Evolutionary conservation across 2,113 vertebrate genomes (phyloP).

Genomic region (Solea solea): DNA sequence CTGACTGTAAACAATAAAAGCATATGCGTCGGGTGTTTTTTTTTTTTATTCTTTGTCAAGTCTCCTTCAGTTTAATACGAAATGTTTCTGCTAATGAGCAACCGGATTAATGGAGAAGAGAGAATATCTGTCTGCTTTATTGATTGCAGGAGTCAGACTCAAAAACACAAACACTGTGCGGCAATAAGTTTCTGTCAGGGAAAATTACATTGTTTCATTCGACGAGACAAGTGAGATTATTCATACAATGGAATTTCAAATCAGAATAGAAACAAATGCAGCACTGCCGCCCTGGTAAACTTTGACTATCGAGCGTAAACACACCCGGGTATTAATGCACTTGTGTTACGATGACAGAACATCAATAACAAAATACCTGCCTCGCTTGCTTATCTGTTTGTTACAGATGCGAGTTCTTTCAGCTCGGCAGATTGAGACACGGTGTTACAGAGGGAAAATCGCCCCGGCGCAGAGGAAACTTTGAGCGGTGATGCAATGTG

Average conservation of each 20-base stretch:
- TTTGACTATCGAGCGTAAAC: slow-evolving; percentile 48
- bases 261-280: slow-evolving; percentile 28
- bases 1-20: slow-evolving; percentile 39
- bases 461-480: slow-evolving; percentile 42
- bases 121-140: slow-evolving; percentile 43
- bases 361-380: slow-evolving; percentile 62
- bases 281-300: not conserved
- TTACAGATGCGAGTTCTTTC: slow-evolving; percentile 59
- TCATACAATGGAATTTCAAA: slow-evolving; percentile 56
- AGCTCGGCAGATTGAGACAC: slow-evolving; percentile 54
- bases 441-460: slow-evolving; percentile 53
- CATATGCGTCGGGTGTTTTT: slow-evolving; percentile 1
- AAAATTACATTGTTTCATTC: slow-evolving; percentile 47
- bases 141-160: slow-evolving; percentile 27
- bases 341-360: slow-evolving; percentile 68
- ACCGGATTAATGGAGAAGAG: slow-evolving; percentile 36
- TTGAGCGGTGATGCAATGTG: slow-evolving; percentile 52
- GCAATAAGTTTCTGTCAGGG: slow-evolving; percentile 41
- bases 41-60: slow-evolving; percentile 26
- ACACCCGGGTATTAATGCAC: slow-evolving; percentile 51
- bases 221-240: slow-evolving; percentile 44
- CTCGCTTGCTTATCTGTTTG: slow-evolving; percentile 52
- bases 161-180: slow-evolving; percentile 36
- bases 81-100: slow-evolving; percentile 47
- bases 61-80: slow-evolving; percentile 26